phyloP scores from a whole-genome alignment of 2,797 vertebrate genomes.

The Acanthurus tractus region DNA sequence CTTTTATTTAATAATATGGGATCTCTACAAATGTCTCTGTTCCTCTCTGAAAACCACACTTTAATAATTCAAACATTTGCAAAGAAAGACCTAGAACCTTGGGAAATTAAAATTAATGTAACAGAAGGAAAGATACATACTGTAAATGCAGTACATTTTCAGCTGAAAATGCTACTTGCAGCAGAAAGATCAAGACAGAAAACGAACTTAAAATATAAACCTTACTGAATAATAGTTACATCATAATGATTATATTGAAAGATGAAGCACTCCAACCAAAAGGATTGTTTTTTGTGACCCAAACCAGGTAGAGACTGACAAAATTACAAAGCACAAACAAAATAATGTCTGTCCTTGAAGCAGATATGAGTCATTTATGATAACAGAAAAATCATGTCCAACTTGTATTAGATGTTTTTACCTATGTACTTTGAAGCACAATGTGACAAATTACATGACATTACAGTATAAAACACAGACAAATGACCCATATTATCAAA shows the following conservation, averaged over 20 bases:
- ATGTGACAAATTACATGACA: too few relatives aligned
- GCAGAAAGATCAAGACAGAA: not conserved
- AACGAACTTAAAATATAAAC: constrained; percentile 7
- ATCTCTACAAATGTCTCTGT: constrained; percentile 61
- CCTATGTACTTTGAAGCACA: too few relatives aligned
- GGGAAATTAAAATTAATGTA: constrained; percentile 63
- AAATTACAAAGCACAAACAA: not conserved
- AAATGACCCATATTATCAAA: not conserved
- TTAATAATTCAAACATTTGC: constrained; percentile 83
- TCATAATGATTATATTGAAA: not conserved
- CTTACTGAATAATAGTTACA: not conserved
- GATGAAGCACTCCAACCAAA: not conserved
- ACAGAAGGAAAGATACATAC: constrained; percentile 1
- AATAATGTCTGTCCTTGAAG: not conserved
- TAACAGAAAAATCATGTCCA: not conserved
- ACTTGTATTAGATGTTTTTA: too few relatives aligned
- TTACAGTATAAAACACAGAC: not conserved
- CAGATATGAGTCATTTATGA: not conserved
- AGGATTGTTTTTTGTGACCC: too few relatives aligned
- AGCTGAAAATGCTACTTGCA: not conserved
- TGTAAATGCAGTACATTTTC: constrained; percentile 9
- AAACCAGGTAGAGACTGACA: not conserved
- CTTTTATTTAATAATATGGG: constrained; percentile 64
- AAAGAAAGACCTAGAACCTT: constrained; percentile 38
- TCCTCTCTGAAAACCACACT: constrained; percentile 57